Evolutionary conservation across 1,140 invertebrate species (phyloP).

Genomic region (Lepidostoma basale): DNA sequence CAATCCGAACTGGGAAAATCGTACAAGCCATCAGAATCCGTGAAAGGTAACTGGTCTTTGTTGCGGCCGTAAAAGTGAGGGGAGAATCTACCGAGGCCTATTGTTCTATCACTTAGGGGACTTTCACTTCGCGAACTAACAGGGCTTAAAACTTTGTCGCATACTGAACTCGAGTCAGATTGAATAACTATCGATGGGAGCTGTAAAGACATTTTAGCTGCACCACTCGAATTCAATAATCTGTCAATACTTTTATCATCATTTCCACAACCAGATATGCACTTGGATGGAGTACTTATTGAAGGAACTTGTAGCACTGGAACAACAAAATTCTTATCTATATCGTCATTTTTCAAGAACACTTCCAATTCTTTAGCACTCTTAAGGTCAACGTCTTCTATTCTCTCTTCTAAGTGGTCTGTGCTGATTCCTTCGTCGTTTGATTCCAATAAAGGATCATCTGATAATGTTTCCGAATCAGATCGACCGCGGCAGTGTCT

Average conservation of each 20-base stretch:
- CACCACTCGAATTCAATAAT: constrained; percentile 42
- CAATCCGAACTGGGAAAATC: constrained; percentile 78
- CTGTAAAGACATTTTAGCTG: constrained; percentile 58
- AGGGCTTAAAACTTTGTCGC: constrained; percentile 68
- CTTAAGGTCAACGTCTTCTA: constrained; percentile 66
- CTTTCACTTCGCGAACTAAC: constrained; percentile 79
- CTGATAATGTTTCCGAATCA: constrained; percentile 72
- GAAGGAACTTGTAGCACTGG: constrained; percentile 41
- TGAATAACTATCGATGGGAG: constrained; percentile 69
- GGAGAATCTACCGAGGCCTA: constrained; percentile 67
- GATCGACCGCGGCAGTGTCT: constrained; percentile 62
- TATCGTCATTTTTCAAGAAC: constrained; percentile 54
- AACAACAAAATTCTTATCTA: constrained; percentile 39
- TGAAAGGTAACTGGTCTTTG: constrained; percentile 67
- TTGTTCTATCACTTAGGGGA: constrained; percentile 72
- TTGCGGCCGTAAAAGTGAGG: constrained; percentile 71
- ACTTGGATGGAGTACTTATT: constrained; percentile 54
- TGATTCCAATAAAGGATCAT: constrained; percentile 70
- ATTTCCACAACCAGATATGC: constrained; percentile 55
- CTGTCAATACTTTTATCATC: constrained; percentile 59
- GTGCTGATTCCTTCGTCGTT: constrained; percentile 75
- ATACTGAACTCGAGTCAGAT: constrained; percentile 53
- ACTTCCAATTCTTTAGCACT: constrained; percentile 71
- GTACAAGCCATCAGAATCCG: constrained; percentile 77
- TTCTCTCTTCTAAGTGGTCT: constrained; percentile 68